A percentile compares a stretch with the other conserved stretches of the same genome.
Evolutionary conservation across 2,888 invertebrate genomes (phyloP).

Genomic region (Strigamia transsilvanica): DNA sequence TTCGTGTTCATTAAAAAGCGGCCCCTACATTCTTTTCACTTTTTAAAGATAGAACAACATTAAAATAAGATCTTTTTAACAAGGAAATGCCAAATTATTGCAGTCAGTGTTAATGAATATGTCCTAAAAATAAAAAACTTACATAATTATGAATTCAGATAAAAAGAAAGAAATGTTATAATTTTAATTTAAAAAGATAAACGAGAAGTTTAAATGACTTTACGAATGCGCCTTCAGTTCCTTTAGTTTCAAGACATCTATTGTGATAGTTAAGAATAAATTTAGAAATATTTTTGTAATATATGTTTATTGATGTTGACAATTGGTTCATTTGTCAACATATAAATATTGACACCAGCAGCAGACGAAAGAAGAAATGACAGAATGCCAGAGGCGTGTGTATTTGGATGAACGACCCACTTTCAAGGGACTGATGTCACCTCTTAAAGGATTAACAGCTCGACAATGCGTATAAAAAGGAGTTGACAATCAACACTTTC

Average conservation of each 20-base stretch:
- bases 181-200: no score
- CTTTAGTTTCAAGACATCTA: no score
- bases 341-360: conserved; percentile 32
- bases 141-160: no score
- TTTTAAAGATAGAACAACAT: not conserved
- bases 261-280: not conserved
- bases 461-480: conserved; percentile 34
- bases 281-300: not conserved
- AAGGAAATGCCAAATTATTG: not conserved
- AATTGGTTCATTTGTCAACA: conserved; percentile 17
- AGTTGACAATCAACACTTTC: conserved; percentile 32
- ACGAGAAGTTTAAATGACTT: no score
- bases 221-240: no score
- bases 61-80: not conserved
- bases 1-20: not conserved
- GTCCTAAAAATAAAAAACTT: not conserved
- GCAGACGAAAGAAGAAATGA: not conserved
- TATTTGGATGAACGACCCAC: conserved; percentile 39
- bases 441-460: conserved; percentile 41
- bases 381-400: conserved; percentile 33
- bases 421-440: conserved; percentile 25
- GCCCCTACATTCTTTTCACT: not conserved
- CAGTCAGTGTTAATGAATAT: not conserved
- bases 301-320: not conserved
- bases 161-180: no score